Percentiles rank a stretch among this genome's conserved stretches.
Conservation (phyloP, 2,888 invertebrate species). For the Pachydiplax longipennis region DNA sequence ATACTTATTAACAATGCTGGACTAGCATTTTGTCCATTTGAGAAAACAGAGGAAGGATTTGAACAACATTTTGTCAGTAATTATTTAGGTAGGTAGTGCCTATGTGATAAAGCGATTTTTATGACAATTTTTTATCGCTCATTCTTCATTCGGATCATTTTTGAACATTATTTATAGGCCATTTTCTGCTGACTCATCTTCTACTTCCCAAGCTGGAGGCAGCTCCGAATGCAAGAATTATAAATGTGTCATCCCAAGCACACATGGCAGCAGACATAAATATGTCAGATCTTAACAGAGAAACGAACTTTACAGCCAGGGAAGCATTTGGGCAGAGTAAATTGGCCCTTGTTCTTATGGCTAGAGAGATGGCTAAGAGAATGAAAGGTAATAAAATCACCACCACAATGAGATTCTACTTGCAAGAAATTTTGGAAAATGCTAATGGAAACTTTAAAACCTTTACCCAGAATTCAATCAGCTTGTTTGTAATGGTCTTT, state of each 20-base stretch:
- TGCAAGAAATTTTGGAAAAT: no score
- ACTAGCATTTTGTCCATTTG: conserved; percentile 57
- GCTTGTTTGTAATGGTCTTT: no score
- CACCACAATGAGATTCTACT: no score
- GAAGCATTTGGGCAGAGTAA: conserved; percentile 59
- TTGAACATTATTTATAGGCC: conserved; percentile 51
- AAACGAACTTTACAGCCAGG: conserved; percentile 55
- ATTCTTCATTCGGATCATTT: background rate
- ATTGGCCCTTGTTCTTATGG: conserved; percentile 58
- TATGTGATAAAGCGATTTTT: conserved; percentile 47
- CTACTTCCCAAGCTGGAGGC: conserved; percentile 56
- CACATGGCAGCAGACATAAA: conserved; percentile 56
- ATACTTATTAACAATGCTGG: conserved; percentile 60
- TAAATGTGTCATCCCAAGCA: conserved; percentile 57
- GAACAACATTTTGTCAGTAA: conserved; percentile 60
- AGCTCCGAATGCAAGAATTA: conserved; percentile 53
- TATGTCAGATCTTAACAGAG: conserved; percentile 57
- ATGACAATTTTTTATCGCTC: background rate
- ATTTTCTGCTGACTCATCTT: conserved; percentile 58
- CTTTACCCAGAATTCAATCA: no score
- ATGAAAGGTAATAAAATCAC: conserved; percentile 53
- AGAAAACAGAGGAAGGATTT: conserved; percentile 58
- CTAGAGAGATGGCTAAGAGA: conserved; percentile 54
- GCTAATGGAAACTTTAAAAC: no score
- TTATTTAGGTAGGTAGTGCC: conserved; percentile 54